Evolutionary conservation across 2,797 vertebrate species (phyloP), one percentile per base, ranked within the genome.

Genomic region (Galago senegalensis): DNA sequence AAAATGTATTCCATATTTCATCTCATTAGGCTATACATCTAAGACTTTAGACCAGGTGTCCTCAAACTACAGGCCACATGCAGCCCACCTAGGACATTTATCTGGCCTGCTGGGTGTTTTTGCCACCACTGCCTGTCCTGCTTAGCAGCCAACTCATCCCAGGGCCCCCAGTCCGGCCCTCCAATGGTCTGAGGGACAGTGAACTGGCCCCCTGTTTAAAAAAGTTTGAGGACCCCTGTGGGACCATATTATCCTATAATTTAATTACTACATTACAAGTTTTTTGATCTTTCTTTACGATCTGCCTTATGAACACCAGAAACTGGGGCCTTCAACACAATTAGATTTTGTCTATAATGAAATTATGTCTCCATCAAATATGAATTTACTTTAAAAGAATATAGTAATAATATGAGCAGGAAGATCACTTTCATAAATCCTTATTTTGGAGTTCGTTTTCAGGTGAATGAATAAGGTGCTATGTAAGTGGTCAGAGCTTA

Each of bases 301-400:
- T 84, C 63, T 83, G 86, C 20, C 27, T 31, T 21, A 61, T 29
- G 25, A 95, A 67, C 5, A 76, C 40, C 18, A 86, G 29, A 87
- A 96, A 85, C 25, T 58, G 18, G 87, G 40, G 12, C 5, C 14
- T 83, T 86, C 40, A 37, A 43, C 2, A 65, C n/a, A 49, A 73
- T 92, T 84, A 34, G 34, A 87, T 76, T 69, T 93, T 87, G 84
- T 37, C 87, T 34, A 63, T 53, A 81, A 87, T 72, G 40, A 75
- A 77, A 84, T 23, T 23, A 67, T 13, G 7, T 31, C 16, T 85
- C 60, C 40, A 67, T 3, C 5, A 87, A 89, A 92, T 46, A 86
- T 14, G 20, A 91, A 37, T 67, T 94, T 91, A 75, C 60, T 93
- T 93, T 87, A 63, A 86, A 94, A 90, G 31, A 81, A 56, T 77